Conservation (phyloP, 2,888 invertebrate genomes). For the Psylliodes chrysocephalus region DNA sequence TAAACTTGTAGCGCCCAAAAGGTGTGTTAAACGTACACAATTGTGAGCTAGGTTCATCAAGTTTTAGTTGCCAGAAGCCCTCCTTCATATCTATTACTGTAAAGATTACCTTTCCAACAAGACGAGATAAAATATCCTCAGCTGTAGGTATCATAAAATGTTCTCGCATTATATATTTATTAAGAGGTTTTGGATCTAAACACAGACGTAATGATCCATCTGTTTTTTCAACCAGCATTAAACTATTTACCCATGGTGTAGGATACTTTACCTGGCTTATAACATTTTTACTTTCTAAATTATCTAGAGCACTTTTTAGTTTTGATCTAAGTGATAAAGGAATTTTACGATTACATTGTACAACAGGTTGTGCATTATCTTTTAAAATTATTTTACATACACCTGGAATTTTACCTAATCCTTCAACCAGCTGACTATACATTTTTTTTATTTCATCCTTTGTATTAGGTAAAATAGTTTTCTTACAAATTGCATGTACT, state of each 20-base stretch:
- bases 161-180: slow-evolving; percentile 24
- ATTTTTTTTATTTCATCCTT: slow-evolving; percentile 4
- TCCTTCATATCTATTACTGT: slow-evolving; percentile 4
- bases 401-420: slow-evolving; percentile 25
- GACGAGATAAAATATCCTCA: no score
- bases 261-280: slow-evolving; percentile 23
- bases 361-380: slow-evolving; percentile 23
- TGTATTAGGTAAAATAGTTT: background rate
- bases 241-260: slow-evolving; percentile 24
- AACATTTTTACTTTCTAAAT: slow-evolving; percentile 14
- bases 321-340: slow-evolving; percentile 16
- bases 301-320: slow-evolving; percentile 14
- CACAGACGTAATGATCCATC: no score
- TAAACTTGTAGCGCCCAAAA: slow-evolving; percentile 31
- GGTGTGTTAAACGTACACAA: slow-evolving; percentile 17
- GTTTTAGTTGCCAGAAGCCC: slow-evolving; percentile 4
- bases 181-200: slow-evolving; percentile 30
- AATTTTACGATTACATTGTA: slow-evolving; percentile 24
- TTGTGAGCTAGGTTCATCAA: slow-evolving; percentile 5
- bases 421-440: slow-evolving; percentile 1
- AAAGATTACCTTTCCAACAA: background rate
- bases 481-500: slow-evolving; percentile 10
- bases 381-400: slow-evolving; percentile 13
- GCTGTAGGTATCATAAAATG: no score
- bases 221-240: slow-evolving; percentile 28